Evolutionary conservation across 2,113 vertebrate genomes (phyloP), one percentile per base, ranked within the genome.

Genomic region (Chamaea fasciata): DNA sequence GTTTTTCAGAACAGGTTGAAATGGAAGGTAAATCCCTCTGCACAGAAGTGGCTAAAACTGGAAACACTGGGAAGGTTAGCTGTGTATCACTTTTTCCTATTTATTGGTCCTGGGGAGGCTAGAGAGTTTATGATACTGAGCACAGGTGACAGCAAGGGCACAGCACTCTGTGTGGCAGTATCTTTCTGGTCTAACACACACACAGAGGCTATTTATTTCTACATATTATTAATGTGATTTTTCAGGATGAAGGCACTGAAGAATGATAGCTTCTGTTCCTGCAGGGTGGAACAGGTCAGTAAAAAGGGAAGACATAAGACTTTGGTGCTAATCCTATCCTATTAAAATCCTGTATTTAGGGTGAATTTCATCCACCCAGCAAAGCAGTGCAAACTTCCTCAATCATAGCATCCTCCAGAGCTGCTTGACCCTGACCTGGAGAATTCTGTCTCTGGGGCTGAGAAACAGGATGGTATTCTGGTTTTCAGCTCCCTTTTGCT

Each of bases 381-480:
- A 3, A 23, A 64, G 69, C 37, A 78, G n/a, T 35, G 28, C 60
- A 79, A 87, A 57, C 49, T 81, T 76, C 62, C 56, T 41, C 65
- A 84, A 4, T 41, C 14, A 0, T 26, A 84, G 49, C 53, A 89
- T 86, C 86, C 41, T 95, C 60, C 37, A 89, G 49, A 78, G 14
- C 42, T 10, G 0, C 37, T 93, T 2, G 7, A 68, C 37, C 60
- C 53, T 89, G 79, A 64, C 52, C 46, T 37, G 31, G 18, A 80
- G 65, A 83, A 52, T 79, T 76, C 69, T 56, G 77, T 69, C 41
- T 75, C 56, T 46, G 22, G 41, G 42, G 31, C 56, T 84, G 41
- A 84, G 88, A 92, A 94, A 93, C 60, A 90, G 64, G 47, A 86
- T 79, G 76, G 65, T 73, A 82, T 96, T 93, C 50, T 91, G 77